Conservation (phyloP, 2,888 invertebrate species). For the Phengaris alcon region DNA sequence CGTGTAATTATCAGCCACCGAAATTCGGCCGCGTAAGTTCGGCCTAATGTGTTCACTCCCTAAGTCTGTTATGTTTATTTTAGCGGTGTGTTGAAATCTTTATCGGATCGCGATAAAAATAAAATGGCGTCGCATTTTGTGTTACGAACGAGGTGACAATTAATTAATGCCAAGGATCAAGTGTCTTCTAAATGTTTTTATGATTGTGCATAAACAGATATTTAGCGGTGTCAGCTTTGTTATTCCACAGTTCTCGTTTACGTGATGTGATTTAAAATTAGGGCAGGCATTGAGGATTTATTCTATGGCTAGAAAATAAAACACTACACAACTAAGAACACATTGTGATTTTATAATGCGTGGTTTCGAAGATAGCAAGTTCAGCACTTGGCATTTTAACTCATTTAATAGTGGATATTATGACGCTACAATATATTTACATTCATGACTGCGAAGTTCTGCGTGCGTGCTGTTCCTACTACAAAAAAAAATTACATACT, state of each 20-base stretch:
- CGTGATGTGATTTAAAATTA: no score
- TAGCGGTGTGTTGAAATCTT: slow-evolving; percentile 14
- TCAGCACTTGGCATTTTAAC: no score
- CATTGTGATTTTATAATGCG: no score
- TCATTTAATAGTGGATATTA: no score
- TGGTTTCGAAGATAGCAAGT: no score
- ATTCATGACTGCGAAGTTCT: no score
- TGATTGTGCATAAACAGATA: background rate
- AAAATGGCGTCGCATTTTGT: slow-evolving; percentile 7
- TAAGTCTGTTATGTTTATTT: background rate
- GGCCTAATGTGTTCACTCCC: background rate
- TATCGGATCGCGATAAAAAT: slow-evolving; percentile 21
- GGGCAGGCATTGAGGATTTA: no score
- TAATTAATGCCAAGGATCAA: slow-evolving; percentile 28
- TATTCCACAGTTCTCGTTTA: background rate
- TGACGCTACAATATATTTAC: no score
- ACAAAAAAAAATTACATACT: no score
- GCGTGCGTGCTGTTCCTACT: no score
- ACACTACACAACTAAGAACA: no score
- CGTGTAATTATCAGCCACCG: background rate
- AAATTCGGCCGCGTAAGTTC: background rate
- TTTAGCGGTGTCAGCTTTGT: background rate
- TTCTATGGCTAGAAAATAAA: no score
- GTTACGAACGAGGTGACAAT: slow-evolving; percentile 32
- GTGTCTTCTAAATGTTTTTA: slow-evolving; percentile 2